phyloP scores from a whole-genome alignment of 2,113 vertebrate genomes.

The Heterotilapia buettikoferi region DNA sequence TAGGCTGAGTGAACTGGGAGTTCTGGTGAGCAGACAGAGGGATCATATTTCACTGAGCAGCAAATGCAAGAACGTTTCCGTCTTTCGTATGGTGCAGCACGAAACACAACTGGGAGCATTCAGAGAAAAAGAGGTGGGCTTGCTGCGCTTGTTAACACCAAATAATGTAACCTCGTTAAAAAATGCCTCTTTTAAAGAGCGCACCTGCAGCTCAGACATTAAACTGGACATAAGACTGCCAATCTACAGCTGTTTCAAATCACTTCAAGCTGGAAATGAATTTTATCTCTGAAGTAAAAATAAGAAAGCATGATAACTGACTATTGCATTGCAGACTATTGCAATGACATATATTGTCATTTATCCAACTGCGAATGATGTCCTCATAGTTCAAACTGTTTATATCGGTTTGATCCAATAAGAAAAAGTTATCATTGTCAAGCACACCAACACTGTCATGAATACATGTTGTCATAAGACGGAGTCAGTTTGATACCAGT shows the following conservation, averaged over 20 bases:
- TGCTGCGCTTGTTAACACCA: background rate
- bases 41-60: background rate
- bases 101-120: background rate
- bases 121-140: background rate
- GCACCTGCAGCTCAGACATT: conserved; percentile 5
- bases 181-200: background rate
- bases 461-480: background rate
- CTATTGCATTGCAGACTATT: background rate
- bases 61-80: background rate
- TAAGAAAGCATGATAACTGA: background rate
- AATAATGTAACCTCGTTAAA: background rate
- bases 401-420: background rate
- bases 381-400: background rate
- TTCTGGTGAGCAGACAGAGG: background rate
- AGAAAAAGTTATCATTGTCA: background rate
- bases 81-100: background rate
- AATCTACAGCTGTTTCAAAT: background rate
- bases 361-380: background rate
- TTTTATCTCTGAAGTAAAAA: background rate
- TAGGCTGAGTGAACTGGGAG: background rate
- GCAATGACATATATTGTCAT: background rate
- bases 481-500: background rate
- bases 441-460: background rate
- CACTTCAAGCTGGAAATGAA: background rate
- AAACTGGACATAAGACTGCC: background rate